phyloP scores from a whole-genome alignment of 2,797 vertebrate genomes.

The Acanthurus leucopareius region DNA sequence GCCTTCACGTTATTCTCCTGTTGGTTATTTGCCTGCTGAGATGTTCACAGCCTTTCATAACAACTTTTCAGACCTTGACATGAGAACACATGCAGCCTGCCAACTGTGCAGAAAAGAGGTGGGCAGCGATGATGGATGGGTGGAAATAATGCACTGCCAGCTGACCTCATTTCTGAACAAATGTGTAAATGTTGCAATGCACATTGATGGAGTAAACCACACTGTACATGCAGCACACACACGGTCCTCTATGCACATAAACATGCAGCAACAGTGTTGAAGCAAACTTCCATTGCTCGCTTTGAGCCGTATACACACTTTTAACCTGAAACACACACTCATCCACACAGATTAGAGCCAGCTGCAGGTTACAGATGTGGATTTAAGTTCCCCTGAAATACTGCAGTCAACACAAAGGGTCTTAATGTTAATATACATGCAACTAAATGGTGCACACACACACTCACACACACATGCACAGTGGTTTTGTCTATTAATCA shows the following conservation, averaged over 20 bases:
- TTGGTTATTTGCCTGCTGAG: neutral
- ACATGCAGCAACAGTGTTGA: constrained; percentile 26
- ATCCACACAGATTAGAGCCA: constrained; percentile 45
- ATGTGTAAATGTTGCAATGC: constrained; percentile 11
- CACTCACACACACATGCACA: constrained; percentile 13
- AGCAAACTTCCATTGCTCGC: constrained; percentile 5
- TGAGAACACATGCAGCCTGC: neutral
- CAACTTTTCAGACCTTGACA: neutral
- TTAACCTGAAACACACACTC: constrained; percentile 13
- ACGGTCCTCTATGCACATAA: constrained; percentile 30
- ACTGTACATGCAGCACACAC: neutral
- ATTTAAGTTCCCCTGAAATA: constrained; percentile 1
- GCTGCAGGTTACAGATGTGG: constrained; percentile 38
- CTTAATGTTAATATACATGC: neutral
- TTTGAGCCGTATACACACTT: constrained; percentile 1
- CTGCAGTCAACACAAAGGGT: neutral
- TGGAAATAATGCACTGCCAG: constrained; percentile 27
- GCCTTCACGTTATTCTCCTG: neutral
- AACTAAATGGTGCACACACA: constrained; percentile 8
- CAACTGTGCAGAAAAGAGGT: neutral
- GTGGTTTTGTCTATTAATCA: neutral
- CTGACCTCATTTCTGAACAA: constrained; percentile 33
- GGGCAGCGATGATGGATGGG: constrained; percentile 30
- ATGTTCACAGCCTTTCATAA: neutral
- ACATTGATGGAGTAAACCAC: constrained; percentile 13